These are phyloP conservation scores for Coptotermes formosanus DNA, from an alignment of 1,140 invertebrate genomes.

Conservation along the genomic window DNA sequence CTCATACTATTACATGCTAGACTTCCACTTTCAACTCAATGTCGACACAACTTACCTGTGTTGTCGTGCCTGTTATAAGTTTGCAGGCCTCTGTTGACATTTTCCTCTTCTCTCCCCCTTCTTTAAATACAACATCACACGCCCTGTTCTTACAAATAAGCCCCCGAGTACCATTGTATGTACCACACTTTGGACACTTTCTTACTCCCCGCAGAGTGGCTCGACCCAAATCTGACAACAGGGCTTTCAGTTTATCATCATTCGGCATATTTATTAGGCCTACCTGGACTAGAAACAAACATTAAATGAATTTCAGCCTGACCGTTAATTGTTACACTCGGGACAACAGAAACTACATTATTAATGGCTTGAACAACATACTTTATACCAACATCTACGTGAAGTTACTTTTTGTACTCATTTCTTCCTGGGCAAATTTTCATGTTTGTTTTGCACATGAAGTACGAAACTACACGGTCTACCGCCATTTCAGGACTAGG, in stretches of 20 bases:
- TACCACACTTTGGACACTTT: slow-evolving; percentile 77
- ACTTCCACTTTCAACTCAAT: not conserved
- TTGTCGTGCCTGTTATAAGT: slow-evolving; percentile 60
- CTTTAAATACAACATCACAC: slow-evolving; percentile 70
- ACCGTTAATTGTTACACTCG: too few relatives aligned
- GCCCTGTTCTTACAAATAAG: slow-evolving; percentile 74
- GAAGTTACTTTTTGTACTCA: too few relatives aligned
- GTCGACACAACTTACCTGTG: slow-evolving; percentile 43
- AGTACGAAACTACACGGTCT: too few relatives aligned
- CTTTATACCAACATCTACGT: not conserved
- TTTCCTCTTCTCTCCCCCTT: slow-evolving; percentile 62
- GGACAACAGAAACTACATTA: not conserved
- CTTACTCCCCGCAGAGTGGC: slow-evolving; percentile 68
- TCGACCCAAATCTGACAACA: slow-evolving; percentile 64
- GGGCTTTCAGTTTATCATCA: slow-evolving; percentile 47
- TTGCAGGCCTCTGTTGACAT: slow-evolving; percentile 66
- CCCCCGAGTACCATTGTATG: slow-evolving; percentile 72
- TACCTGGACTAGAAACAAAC: not conserved
- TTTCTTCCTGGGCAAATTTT: too few relatives aligned
- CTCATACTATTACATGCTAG: too few relatives aligned
- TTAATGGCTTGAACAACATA: not conserved
- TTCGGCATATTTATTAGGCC: slow-evolving; percentile 25
- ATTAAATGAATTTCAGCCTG: too few relatives aligned
- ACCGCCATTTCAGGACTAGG: too few relatives aligned
- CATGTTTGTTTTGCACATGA: too few relatives aligned